A percentile compares a stretch with the other conserved stretches of the same genome.
phyloP scores from a whole-genome alignment of 1,140 invertebrate genomes.

The Myzus persicae region DNA sequence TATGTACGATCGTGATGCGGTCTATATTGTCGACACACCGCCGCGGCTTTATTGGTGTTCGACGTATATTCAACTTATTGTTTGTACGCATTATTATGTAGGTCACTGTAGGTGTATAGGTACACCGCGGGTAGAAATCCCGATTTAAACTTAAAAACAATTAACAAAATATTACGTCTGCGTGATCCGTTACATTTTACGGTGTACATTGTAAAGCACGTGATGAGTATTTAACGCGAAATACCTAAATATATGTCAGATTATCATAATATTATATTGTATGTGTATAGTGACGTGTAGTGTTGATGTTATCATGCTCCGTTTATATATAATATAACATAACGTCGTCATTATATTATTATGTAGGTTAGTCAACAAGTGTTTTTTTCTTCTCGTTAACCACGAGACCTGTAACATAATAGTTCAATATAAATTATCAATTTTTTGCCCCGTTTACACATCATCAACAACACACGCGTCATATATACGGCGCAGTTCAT shows the following conservation, averaged over 20 bases:
- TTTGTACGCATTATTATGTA: too few relatives aligned
- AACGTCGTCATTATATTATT: not conserved
- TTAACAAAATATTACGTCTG: too few relatives aligned
- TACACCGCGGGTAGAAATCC: too few relatives aligned
- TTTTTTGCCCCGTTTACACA: not conserved
- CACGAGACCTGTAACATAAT: not conserved
- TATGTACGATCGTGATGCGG: not conserved
- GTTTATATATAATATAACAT: too few relatives aligned
- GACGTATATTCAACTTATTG: too few relatives aligned
- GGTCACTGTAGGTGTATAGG: too few relatives aligned
- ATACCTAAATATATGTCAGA: not conserved
- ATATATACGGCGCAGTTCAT: not conserved
- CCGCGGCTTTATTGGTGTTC: not conserved
- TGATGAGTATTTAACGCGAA: not conserved
- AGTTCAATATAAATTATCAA: not conserved
- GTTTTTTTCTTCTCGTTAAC: slow-evolving; percentile 8
- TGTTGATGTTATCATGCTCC: not conserved
- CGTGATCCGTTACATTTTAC: too few relatives aligned
- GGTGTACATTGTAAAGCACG: too few relatives aligned
- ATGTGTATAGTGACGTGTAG: not conserved
- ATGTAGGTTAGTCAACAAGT: slow-evolving; percentile 9
- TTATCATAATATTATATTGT: not conserved
- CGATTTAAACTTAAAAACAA: too few relatives aligned
- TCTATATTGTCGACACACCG: not conserved
- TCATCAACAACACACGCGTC: not conserved